Evolutionary conservation across 2,888 invertebrate genomes (phyloP).

Genomic region (Apoderus coryli): DNA sequence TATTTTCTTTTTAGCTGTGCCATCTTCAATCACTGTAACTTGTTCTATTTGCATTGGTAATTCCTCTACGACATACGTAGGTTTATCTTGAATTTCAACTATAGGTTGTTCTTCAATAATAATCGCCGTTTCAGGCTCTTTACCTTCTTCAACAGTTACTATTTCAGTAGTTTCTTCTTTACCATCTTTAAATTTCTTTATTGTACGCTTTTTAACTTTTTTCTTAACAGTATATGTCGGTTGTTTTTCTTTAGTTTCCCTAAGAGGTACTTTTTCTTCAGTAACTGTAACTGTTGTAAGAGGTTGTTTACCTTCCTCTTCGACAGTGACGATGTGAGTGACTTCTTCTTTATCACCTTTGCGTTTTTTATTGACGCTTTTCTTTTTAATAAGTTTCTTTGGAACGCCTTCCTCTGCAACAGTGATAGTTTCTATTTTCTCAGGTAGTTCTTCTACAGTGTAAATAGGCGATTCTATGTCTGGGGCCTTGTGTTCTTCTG

Average conservation of each 20-base stretch:
- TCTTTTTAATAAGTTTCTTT: no score
- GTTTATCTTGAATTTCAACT: conserved; percentile 2
- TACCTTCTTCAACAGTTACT: no score
- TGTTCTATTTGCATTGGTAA: no score
- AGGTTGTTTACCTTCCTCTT: conserved; percentile 24
- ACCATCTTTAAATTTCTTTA: conserved; percentile 29
- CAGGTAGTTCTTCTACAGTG: conserved; percentile 13
- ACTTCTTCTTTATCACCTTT: conserved; percentile 19
- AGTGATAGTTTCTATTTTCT: conserved; percentile 23
- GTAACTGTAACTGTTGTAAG: conserved; percentile 17
- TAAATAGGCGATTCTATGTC: conserved; percentile 5
- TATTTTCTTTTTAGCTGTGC: no score
- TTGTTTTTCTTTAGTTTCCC: conserved; percentile 19
- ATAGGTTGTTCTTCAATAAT: conserved; percentile 20
- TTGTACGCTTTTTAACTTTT: conserved; percentile 27
- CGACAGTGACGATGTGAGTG: no score
- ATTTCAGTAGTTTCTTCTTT: conserved; percentile 30
- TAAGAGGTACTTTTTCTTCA: conserved; percentile 24
- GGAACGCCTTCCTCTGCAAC: conserved; percentile 15
- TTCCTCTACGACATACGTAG: conserved; percentile 3
- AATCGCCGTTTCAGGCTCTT: conserved; percentile 22
- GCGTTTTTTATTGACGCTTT: no score
- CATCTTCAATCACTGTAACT: no score
- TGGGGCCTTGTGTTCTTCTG: conserved; percentile 18
- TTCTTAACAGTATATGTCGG: conserved; percentile 19